Evolutionary conservation across 2,888 invertebrate genomes (phyloP).

Genomic region (Leptinotarsa rubiginosa): DNA sequence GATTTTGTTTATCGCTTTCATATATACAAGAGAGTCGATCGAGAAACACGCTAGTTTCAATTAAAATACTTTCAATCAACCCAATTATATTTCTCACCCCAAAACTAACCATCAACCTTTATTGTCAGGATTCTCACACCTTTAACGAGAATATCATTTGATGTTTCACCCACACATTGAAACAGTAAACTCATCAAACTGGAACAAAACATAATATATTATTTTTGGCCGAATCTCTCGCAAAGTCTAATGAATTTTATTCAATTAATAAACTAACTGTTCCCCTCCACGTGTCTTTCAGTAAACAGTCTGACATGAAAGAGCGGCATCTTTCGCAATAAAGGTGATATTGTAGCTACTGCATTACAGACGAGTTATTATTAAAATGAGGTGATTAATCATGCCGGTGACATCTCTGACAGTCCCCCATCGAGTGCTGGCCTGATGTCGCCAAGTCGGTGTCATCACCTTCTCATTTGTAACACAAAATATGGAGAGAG

Average conservation of each 20-base stretch:
- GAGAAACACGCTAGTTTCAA: too few species aligned
- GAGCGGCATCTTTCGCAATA: conserved; percentile 61
- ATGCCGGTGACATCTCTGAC: conserved; percentile 65
- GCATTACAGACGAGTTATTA: conserved; percentile 66
- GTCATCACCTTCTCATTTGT: conserved; percentile 64
- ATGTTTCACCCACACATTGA: background rate
- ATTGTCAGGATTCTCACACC: background rate
- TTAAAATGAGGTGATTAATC: conserved; percentile 69
- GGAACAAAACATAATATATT: background rate
- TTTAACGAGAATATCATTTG: background rate
- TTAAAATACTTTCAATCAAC: too few species aligned
- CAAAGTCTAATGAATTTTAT: conserved; percentile 49
- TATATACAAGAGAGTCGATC: too few species aligned
- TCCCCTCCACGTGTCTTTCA: conserved; percentile 60
- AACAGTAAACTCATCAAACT: background rate
- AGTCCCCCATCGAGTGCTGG: conserved; percentile 57
- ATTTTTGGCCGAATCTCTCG: conserved; percentile 13
- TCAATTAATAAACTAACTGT: conserved; percentile 60
- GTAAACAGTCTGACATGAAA: conserved; percentile 53
- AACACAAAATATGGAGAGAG: conserved; percentile 46
- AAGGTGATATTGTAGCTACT: conserved; percentile 65
- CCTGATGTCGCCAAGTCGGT: conserved; percentile 59
- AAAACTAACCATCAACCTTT: background rate
- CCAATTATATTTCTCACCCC: too few species aligned
- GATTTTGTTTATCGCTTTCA: too few species aligned